Base-by-base conservation (phyloP, 1,140 invertebrate species). In the Pristionchus pacificus region DNA sequence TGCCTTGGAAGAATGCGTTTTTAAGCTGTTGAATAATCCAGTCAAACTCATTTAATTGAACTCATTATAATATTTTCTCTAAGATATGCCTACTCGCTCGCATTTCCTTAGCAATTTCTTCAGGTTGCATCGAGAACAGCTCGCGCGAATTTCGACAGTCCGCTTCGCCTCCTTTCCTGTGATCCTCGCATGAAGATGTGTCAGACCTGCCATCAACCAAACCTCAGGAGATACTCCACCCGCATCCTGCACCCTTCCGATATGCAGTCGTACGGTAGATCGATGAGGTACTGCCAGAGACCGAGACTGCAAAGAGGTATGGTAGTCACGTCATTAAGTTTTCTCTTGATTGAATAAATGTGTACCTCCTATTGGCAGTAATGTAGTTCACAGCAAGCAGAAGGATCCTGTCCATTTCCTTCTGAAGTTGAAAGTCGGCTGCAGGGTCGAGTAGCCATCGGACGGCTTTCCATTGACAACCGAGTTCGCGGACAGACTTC, bases 391-490 rank as follows among this genome's bases (percentile, higher is more conserved):
- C 62, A 38, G 70, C 69, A 1, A 74, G 60, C 24, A 74, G 62
- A 15, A 74, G 30, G n/a, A 74, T 33, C 58, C 73, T 33, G 38
- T 74, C 73, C 1, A 74, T 63, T 72, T 74, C 73, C 63, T 62
- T 65, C 60, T 72, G 73, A 13, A 74, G 67, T 25, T 68, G 69
- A 14, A 15, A 14, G 10, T 63, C 70, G 3, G 63, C 69, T 27
- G 30, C 57, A 10, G 33, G 38, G 2, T 33, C 57, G 15, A 73
- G 30, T 19, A 72, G 68, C 13, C 64, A 65, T 19, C 55, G 58
- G 38, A 60, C 28, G 1, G 65, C 19, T 24, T 62, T 57, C 71
- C 71, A 73, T 24, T 68, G 33, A 15, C 59, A 55, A 32, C 65
- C 61, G 0, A 73, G 38, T 28, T 73, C 71, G 13, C 71, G 71